Conservation (phyloP, 2,888 invertebrate species). For the Achlya flavicornis region DNA sequence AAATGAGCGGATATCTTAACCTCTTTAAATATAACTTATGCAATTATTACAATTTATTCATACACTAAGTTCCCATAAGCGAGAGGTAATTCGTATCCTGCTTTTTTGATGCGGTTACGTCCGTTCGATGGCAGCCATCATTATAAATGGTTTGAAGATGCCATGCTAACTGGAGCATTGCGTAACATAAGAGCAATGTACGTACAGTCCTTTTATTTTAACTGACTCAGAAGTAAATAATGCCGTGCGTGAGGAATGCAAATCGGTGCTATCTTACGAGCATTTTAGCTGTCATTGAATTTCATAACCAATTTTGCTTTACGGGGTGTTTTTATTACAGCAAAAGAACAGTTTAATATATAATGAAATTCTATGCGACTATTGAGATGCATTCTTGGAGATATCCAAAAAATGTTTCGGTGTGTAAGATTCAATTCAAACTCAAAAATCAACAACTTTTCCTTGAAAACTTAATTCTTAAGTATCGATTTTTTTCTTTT, state of each 20-base stretch:
- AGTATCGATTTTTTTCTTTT: too few relatives aligned
- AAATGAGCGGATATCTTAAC: background rate
- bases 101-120: background rate
- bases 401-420: too few relatives aligned
- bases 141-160: background rate
- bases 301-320: background rate
- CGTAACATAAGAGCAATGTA: background rate
- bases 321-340: background rate
- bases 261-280: background rate
- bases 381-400: too few relatives aligned
- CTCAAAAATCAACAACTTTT: too few relatives aligned
- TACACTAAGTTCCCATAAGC: background rate
- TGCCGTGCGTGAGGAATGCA: conserved; percentile 3
- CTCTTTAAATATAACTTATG: background rate
- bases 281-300: background rate
- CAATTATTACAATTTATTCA: conserved; percentile 6
- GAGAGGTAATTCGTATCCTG: background rate
- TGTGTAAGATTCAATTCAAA: too few relatives aligned
- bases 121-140: conserved; percentile 6
- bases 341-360: too few relatives aligned
- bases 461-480: too few relatives aligned
- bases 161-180: background rate
- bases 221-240: background rate
- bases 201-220: conserved; percentile 7
- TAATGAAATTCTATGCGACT: too few relatives aligned